A percentile compares a stretch with the other conserved stretches of the same genome.
Evolutionary conservation across 1,140 invertebrate genomes (phyloP).

Genomic region (Penaeus indicus): DNA sequence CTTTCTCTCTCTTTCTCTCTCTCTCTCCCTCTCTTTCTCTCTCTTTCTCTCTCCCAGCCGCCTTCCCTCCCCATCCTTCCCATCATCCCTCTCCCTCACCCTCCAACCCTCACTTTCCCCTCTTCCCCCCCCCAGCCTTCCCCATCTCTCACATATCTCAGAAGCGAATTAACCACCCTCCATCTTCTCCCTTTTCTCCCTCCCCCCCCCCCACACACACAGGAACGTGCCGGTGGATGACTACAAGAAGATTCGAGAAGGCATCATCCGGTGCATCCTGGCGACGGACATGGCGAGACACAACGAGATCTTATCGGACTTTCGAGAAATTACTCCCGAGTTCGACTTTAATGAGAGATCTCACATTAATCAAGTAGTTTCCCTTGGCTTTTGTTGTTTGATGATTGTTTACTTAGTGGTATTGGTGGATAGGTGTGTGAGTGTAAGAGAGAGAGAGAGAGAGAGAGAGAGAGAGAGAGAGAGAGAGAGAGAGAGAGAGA

Average conservation of each 20-base stretch:
- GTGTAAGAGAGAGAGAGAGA: no score
- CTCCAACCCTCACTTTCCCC: no score
- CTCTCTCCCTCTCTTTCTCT: no score
- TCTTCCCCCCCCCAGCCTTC: no score
- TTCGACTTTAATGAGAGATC: constrained; percentile 83
- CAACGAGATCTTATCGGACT: constrained; percentile 86
- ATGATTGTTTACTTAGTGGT: neutral
- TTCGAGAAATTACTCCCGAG: constrained; percentile 78
- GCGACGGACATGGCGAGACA: constrained; percentile 91
- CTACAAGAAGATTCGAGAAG: constrained; percentile 73
- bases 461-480: no score
- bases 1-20: rapidly evolving
- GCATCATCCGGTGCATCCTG: constrained; percentile 87
- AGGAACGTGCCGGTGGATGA: constrained; percentile 59
- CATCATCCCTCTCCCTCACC: no score
- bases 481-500: no score
- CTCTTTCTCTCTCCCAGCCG: no score
- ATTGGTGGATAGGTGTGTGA: neutral
- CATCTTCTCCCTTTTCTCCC: no score
- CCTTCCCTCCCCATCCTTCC: no score
- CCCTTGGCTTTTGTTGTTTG: neutral
- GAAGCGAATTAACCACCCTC: no score
- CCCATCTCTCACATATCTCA: no score
- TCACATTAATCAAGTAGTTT: constrained; percentile 82
- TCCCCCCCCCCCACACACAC: neutral